These are phyloP conservation scores for Rhinichthys klamathensis DNA, from an alignment of 2,113 vertebrate genomes.

Conservation along the genomic window DNA sequence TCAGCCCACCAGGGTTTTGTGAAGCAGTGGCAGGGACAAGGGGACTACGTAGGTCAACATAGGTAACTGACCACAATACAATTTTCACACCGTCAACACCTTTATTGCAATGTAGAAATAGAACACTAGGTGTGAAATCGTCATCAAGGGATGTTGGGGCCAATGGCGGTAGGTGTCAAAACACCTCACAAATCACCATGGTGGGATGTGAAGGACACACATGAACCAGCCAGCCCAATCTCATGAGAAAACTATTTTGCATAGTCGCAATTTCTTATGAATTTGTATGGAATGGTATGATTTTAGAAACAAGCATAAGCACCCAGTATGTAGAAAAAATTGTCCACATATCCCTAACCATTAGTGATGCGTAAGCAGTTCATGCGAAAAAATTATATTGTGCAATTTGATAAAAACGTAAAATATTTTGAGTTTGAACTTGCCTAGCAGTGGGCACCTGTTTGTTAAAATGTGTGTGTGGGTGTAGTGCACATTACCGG, in stretches of 20 bases:
- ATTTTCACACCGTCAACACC: constrained; percentile 67
- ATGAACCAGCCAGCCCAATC: constrained; percentile 48
- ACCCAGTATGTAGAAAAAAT: too few species aligned
- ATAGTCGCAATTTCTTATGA: neutral
- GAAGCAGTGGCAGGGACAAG: constrained; percentile 64
- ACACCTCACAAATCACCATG: constrained; percentile 71
- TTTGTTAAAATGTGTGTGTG: constrained; percentile 43
- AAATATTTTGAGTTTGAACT: constrained; percentile 11
- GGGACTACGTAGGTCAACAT: constrained; percentile 64
- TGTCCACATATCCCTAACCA: neutral
- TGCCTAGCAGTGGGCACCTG: constrained; percentile 46
- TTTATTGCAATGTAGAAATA: constrained; percentile 40
- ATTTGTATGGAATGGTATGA: neutral
- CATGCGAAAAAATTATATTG: neutral
- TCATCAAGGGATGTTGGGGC: constrained; percentile 64
- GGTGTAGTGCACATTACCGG: neutral
- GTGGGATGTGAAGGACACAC: constrained; percentile 67
- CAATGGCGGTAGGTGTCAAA: constrained; percentile 61
- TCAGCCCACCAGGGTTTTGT: constrained; percentile 58
- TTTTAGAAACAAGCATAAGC: neutral
- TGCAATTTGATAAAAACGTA: neutral
- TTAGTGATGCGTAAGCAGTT: neutral
- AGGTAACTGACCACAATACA: constrained; percentile 59
- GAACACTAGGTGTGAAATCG: constrained; percentile 65
- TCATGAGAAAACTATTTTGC: neutral